Base-by-base conservation (phyloP, 2,888 invertebrate genomes). In the Antitype chi region DNA sequence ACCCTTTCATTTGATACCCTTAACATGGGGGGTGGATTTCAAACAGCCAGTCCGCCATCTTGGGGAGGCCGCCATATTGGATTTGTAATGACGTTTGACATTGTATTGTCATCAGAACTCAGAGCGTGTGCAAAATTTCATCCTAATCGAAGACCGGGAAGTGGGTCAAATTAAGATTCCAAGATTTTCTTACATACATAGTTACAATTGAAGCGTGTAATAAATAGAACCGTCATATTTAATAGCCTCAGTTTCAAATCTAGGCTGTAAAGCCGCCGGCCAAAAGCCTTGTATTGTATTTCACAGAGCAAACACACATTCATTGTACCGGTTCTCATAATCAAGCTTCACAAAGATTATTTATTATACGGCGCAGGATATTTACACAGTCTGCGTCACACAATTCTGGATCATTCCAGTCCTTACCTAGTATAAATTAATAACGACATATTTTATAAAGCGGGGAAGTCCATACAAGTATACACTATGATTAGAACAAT, bases 371-470 rank as follows among this genome's bases (percentile, higher is more conserved):
- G 11, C 49, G 23, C 66, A 69, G 79, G 68, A 72, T 81, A 55
- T 83, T 66, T 59, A 71, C 53, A 69, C 17, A 55, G 38, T 32
- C 20, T 38, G 25, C 63, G 52, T 57, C 57, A 62, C 28, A 32
- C 28, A 52, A 38, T 70, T 81, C 81, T 71, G 28, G 75, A 8
- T 75, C 11, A 57, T 81, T 60, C 69, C n/a, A 63, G 70, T 20
- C 63, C 28, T 59, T 55, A 59, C 11, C 28, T 25, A 47, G 32
- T 67, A 23, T 60, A 49, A 28, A 63, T 49, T 52, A 67, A n/a
- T 55, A 52, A 59, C 23, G n/a, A 63, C 7, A 32, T 32, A n/a
- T n/a, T n/a, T n/a, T n/a, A n/a, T 49, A 38, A 25, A 15, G 32
- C 81, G 57, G 73, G 73, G 73, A 71, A 70, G n/a, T 77, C 72